phyloP scores from a whole-genome alignment of 2,113 vertebrate species.

The Xerus inauris region DNA sequence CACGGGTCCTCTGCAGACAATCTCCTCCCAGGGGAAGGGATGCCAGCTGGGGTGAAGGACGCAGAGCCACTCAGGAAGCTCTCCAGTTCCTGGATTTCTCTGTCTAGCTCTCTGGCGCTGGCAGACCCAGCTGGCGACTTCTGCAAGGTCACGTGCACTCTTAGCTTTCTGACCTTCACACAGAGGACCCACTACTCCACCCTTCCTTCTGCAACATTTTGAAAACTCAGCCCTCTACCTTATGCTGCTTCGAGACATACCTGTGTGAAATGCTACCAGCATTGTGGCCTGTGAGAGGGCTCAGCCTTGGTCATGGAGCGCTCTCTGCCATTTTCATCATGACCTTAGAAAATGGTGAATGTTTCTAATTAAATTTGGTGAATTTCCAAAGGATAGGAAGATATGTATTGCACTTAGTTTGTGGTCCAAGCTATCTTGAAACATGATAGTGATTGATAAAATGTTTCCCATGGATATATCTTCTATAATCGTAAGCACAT shows the following conservation, averaged over 20 bases:
- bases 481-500: constrained; percentile 35
- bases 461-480: neutral
- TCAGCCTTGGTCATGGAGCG: neutral
- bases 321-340: neutral
- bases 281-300: too few relatives aligned
- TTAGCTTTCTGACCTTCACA: neutral
- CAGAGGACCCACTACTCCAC: neutral
- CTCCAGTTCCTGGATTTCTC: neutral
- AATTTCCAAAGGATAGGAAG: constrained; percentile 31
- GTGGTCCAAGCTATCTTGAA: neutral
- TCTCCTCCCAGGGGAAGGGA: neutral
- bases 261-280: too few relatives aligned
- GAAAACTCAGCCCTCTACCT: neutral
- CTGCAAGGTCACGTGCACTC: neutral
- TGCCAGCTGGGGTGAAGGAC: neutral
- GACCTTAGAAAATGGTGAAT: neutral
- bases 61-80: neutral
- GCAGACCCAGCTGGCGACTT: too few relatives aligned
- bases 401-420: neutral
- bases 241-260: neutral
- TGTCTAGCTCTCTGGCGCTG: neutral
- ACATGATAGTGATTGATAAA: neutral
- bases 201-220: neutral
- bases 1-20: fast-evolving
- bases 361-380: constrained; percentile 13